phyloP scores from a whole-genome alignment of 2,888 invertebrate genomes.

The Drosophila robusta region DNA sequence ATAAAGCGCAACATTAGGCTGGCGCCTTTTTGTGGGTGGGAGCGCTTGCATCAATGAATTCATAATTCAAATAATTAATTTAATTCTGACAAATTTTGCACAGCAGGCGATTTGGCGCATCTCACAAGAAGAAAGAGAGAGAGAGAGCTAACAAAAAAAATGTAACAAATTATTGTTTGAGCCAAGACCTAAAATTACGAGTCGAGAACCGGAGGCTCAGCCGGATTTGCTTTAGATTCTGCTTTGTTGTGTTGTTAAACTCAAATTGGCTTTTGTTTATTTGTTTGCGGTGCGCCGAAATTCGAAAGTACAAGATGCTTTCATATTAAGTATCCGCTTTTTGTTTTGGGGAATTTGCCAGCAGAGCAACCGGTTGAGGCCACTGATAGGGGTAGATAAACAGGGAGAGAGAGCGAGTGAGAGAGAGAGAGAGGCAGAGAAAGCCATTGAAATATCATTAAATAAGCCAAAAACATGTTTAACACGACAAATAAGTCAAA shows the following conservation, averaged over 20 bases:
- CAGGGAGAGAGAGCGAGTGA: not conserved
- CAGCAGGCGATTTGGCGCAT: slow-evolving; percentile 28
- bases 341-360: slow-evolving; percentile 41
- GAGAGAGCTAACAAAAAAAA: slow-evolving; percentile 30
- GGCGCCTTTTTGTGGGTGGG: slow-evolving; percentile 20
- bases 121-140: slow-evolving; percentile 8
- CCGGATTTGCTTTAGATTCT: slow-evolving; percentile 58
- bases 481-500: slow-evolving; percentile 19
- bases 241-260: slow-evolving; percentile 6
- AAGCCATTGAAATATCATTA: slow-evolving; percentile 41
- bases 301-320: slow-evolving; percentile 75
- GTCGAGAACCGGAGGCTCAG: slow-evolving; percentile 44
- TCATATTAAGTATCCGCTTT: slow-evolving; percentile 60
- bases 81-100: slow-evolving; percentile 41
- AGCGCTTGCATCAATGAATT: slow-evolving; percentile 33
- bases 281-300: slow-evolving; percentile 15
- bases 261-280: not conserved
- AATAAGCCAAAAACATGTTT: slow-evolving; percentile 21
- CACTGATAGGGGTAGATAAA: not conserved
- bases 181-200: slow-evolving; percentile 9
- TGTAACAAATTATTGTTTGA: slow-evolving; percentile 62
- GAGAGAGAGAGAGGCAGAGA: slow-evolving; percentile 18
- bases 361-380: slow-evolving; percentile 60
- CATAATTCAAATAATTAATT: slow-evolving; percentile 71
- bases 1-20: slow-evolving; percentile 9